Evolutionary conservation across 1,140 invertebrate species (phyloP), one percentile per base, ranked within the genome.

Genomic region (Tenebrio molitor): DNA sequence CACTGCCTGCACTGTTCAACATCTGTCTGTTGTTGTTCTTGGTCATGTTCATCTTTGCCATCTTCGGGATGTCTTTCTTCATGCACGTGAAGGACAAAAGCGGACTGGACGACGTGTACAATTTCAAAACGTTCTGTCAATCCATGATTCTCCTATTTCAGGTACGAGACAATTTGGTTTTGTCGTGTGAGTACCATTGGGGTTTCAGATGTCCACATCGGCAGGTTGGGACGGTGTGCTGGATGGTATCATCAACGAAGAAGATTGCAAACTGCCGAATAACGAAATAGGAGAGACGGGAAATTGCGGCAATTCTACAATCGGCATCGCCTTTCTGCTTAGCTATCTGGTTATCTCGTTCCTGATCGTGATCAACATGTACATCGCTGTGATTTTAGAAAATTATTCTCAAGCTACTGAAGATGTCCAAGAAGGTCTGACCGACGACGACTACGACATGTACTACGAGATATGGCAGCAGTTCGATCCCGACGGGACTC

Each of bases 391-490:
- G 82, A 99, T 99, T 84, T 90, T 99, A 84, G 97, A 99, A 86
- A 99, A 99, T 85, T 99, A 99, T 85, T 97, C 95, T 68, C 87
- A 88, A 79, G 97, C 97, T 25, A 98, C 97, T 39, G 97, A 99
- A 86, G 97, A 99, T 84, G 97, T 99, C 41, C 97, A 99, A 83
- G 97, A 99, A 85, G 97, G 97, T 79, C 88, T 99, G 41, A 99
- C 97, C 23, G 96, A 98, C 82, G 97, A 99, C 84, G 97, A 99
- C 84, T 99, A 99, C 86, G 97, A 99, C 83, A 98, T 99, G 96
- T 99, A 98, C 85, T 99, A 99, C 83, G 97, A 99, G 86, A 97
- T 98, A 76, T 99, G 97, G 97, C 96, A 98, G 83, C 92, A 96
- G 79, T 99, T 96, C 84, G 97, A 99, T 86, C 97, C 97, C 0